Base-by-base conservation (phyloP, 2,113 vertebrate species). In the Passerina amoena region DNA sequence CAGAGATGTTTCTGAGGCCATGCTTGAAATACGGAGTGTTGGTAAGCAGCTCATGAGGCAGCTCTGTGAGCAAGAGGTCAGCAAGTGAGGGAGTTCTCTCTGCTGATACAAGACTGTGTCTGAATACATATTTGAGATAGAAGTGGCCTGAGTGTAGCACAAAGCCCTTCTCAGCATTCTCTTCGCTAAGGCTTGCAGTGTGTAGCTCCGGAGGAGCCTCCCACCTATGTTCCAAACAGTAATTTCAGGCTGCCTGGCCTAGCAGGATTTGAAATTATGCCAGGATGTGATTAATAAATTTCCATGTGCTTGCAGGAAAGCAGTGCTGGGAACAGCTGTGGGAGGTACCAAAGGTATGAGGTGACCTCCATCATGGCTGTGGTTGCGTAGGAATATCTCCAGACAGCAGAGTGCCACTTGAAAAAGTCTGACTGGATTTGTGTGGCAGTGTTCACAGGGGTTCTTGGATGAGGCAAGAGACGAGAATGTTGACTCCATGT, bases 21-120 rank as follows among this genome's bases (percentile, higher is more conserved):
- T 76, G 12, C 27, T 71, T 47, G 40, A 51, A 71, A 63, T 23
- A 30, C 0, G 0, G 8, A 37, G 33, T 2, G 2, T n/a, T 54
- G n/a, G 47, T 31, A 37, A 59, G 28, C 28, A 23, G 44, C 54
- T 9, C 0, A 0, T 9, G 56, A 65, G 9, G 47, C 53, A 75
- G 31, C n/a, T 77, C 16, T 64, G 45, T 27, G 25, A 56, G 10
- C 38, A 44, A 48, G 63, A 27, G 24, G 19, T 37, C 30, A 37
- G 47, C 27, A 19, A 37, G 35, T 35, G 56, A 70, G 38, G 12
- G 51, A 61, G 12, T 14, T 79, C 5, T 2, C 38, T 63, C 15
- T 54, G 28, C 21, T 42, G 27, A 35, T n/a, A 24, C 0, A 11
- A 90, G 27, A 21, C 30, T 2, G 0, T 42, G 10, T 35, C 54